These are phyloP conservation scores for Apus apus DNA, from an alignment of 2,113 vertebrate species.

Conservation along the genomic window DNA sequence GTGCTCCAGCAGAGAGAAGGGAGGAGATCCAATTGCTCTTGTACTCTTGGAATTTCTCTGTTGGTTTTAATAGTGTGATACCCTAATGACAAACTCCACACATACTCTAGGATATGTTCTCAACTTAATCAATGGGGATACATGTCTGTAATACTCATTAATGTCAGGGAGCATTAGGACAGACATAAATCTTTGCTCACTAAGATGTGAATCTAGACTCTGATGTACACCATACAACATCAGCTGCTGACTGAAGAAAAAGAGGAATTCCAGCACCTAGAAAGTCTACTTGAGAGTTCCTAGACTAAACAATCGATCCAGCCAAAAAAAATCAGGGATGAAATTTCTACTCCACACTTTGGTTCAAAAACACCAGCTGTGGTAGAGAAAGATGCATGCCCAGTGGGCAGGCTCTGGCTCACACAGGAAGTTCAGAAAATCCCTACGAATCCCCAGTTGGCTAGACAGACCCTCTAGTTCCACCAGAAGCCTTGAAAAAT, in stretches of 20 bases:
- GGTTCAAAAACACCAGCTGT: conserved; percentile 52
- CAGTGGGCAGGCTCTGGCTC: not conserved
- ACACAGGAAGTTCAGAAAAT: conserved; percentile 1
- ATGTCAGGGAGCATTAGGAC: conserved; percentile 16
- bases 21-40: conserved; percentile 36
- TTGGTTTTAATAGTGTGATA: conserved; percentile 53
- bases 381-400: not conserved
- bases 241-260: conserved; percentile 66
- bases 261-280: conserved; percentile 68
- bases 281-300: conserved; percentile 55
- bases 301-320: conserved; percentile 70
- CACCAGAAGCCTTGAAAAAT: conserved; percentile 11
- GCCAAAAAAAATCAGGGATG: conserved; percentile 69
- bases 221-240: conserved; percentile 58
- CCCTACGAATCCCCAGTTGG: not conserved
- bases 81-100: conserved; percentile 53
- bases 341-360: conserved; percentile 58
- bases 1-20: not conserved
- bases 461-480: not conserved
- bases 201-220: conserved; percentile 45
- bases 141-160: conserved; percentile 66
- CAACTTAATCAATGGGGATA: conserved; percentile 47
- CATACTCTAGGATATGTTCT: conserved; percentile 49
- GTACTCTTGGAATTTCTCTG: conserved; percentile 38
- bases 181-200: conserved; percentile 56